Base-by-base conservation (phyloP, 2,888 invertebrate genomes). In the Chaetogeoica ovagalla region DNA sequence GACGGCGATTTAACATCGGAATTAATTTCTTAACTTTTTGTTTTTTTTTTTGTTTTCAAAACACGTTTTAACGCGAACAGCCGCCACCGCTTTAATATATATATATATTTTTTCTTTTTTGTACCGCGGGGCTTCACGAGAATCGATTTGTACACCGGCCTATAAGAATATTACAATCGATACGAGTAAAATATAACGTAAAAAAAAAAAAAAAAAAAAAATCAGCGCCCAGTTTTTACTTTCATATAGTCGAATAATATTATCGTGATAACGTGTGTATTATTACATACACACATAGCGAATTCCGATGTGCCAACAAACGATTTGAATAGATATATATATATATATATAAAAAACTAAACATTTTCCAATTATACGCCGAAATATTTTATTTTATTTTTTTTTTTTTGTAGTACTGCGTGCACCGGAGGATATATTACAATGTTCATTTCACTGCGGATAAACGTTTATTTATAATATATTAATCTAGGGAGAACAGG, bases 201-300 rank as follows among this genome's bases (percentile, higher is more conserved):
- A 5, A 63, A 74, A 65, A 60, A n/a, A n/a, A n/a, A n/a, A n/a
- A 55, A 43, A 9, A 43, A 43, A 9, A 43, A 43, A 9, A 43
- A 43, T 43, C 7, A 65, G 6, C 48, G 30, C 4, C 9, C 62
- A 30, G 62, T 73, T 63, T 63, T 63, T 37, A 30, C 48, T 68
- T 52, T 30, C 11, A 30, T 30, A 30, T 30, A 15, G 48, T 15
- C 15, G 30, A 63, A 63, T 30, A 30, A 30, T 30, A 30, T 21
- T 37, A 39, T 65, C 74, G 74, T 57, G 74, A 63, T 43, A 52
- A 69, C 21, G 39, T 19, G n/a, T n/a, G n/a, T 65, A 55, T 74
- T 74, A 30, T 37, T n/a, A n/a, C n/a, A n/a, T n/a, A n/a, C n/a
- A n/a, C n/a, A 19, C 0, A 39, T 30, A 4, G 30, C 30, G 30